Conservation (phyloP, 1,140 invertebrate species). For the Diachasmimorpha longicaudata region DNA sequence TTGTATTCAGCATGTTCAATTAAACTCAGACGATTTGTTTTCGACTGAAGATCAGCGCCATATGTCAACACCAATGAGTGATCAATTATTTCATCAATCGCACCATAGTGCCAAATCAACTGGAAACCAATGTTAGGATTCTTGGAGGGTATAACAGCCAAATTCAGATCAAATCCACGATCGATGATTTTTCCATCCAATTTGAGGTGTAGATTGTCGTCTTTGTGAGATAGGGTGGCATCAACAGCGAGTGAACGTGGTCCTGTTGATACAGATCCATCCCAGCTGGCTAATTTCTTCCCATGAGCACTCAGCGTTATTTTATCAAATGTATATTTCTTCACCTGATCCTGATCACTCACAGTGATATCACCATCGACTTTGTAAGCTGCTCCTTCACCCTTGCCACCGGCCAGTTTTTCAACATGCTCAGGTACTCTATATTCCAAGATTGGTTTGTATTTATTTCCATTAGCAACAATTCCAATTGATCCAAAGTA, state of each 20-base stretch:
- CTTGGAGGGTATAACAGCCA: slow-evolving; percentile 44
- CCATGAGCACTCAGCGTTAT: slow-evolving; percentile 61
- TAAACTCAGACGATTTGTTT: slow-evolving; percentile 63
- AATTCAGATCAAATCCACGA: slow-evolving; percentile 32
- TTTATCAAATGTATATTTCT: slow-evolving; percentile 67
- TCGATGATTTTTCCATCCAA: slow-evolving; percentile 43
- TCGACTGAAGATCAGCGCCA: slow-evolving; percentile 67
- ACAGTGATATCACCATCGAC: slow-evolving; percentile 66
- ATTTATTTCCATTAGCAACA: slow-evolving; percentile 66
- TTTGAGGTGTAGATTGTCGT: slow-evolving; percentile 59
- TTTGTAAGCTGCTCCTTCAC: slow-evolving; percentile 48
- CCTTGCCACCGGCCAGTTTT: slow-evolving; percentile 45
- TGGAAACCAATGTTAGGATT: slow-evolving; percentile 69
- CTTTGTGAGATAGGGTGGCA: slow-evolving; percentile 62
- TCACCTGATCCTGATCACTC: slow-evolving; percentile 54
- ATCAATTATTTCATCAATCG: slow-evolving; percentile 37
- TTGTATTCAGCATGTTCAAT: slow-evolving; percentile 56
- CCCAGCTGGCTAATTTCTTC: slow-evolving; percentile 57
- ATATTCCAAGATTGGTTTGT: slow-evolving; percentile 75
- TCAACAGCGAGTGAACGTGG: slow-evolving; percentile 58
- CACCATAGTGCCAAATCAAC: slow-evolving; percentile 59
- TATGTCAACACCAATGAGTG: slow-evolving; percentile 68
- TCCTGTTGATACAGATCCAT: slow-evolving; percentile 62
- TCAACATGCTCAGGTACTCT: slow-evolving; percentile 65
- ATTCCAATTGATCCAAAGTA: slow-evolving; percentile 71